Conservation (phyloP, 2,888 invertebrate species). For the Drosophila kuntzei region DNA sequence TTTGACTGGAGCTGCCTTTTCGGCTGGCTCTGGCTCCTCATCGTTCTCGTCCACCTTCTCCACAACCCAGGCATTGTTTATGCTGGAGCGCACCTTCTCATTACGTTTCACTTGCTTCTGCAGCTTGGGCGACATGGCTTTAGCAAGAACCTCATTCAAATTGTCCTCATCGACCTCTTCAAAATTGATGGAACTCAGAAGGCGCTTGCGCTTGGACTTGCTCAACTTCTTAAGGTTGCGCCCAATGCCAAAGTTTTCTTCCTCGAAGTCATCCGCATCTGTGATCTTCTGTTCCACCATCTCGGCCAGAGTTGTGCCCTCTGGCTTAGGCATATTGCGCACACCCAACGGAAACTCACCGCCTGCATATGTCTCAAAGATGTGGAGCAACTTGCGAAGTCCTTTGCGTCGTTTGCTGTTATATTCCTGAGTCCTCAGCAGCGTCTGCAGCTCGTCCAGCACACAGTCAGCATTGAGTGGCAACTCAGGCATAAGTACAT, state of each 20-base stretch:
- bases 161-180: conserved; percentile 82
- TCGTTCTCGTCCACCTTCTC: conserved; percentile 65
- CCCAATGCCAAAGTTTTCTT: conserved; percentile 84
- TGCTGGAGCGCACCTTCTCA: conserved; percentile 61
- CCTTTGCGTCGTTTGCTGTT: conserved; percentile 87
- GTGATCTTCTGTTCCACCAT: conserved; percentile 83
- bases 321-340: conserved; percentile 86
- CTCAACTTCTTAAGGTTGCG: conserved; percentile 85
- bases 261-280: conserved; percentile 86
- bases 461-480: conserved; percentile 88
- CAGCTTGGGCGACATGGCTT: conserved; percentile 76
- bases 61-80: conserved; percentile 75
- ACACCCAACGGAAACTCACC: conserved; percentile 90
- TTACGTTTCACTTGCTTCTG: conserved; percentile 74
- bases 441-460: conserved; percentile 86
- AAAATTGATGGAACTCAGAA: conserved; percentile 81
- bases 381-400: conserved; percentile 86
- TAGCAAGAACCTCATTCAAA: conserved; percentile 78
- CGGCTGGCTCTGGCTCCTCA: neutral
- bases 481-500: conserved; percentile 90
- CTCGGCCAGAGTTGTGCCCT: conserved; percentile 70
- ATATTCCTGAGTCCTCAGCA: conserved; percentile 86
- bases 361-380: conserved; percentile 86
- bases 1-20: conserved; percentile 21
- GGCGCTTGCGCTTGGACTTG: conserved; percentile 83